Base-by-base conservation (phyloP, 2,888 invertebrate genomes). In the Apodemia mormo region DNA sequence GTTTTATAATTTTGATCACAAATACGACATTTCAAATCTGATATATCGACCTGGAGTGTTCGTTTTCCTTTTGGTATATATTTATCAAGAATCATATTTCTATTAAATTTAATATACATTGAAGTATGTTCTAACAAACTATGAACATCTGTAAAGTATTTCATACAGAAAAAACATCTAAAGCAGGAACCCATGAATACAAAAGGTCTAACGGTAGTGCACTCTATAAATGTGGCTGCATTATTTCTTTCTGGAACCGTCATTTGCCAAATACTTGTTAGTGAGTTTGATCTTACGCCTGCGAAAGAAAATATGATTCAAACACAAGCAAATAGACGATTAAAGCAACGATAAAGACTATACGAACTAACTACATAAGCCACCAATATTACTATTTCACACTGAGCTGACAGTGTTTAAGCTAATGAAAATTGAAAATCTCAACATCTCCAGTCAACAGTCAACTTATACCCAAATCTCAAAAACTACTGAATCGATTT, bases 181-280 rank as follows among this genome's bases (percentile, higher is more conserved):
- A 86, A 88, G 66, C 81, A 82, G 2, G 79, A 82, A 0, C 88
- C 88, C 80, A 83, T 85, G 71, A 83, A 88, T 8, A 80, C 81
- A 65, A 89, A 89, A 0, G 89, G 89, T 9, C 80, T 79, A 2
- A 83, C 87, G 2, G 87, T 87, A 0, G 88, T 86, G 71, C 76
- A 76, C 67, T 79, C 76, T 58, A 89, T 81, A 70, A 89, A 83
- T 0, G 74, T 79, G 0, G 86, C 81, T 0, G 89, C 87, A 66
- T 89, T 88, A 72, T 80, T 82, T 54, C 77, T 0, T 88, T 88
- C 67, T 85, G 88, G 83, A 85, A 84, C 67, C 74, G 72, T 2
- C 89, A 89, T 75, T 79, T 88, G 86, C 89, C 89, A 89, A 29
- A 43, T 10, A 89, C 89, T 61, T 88, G 89, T 58, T 22, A 58